Evolutionary conservation across 1,140 invertebrate genomes (phyloP), one percentile per base, ranked within the genome.

Genomic region (Sinonovacula constricta): DNA sequence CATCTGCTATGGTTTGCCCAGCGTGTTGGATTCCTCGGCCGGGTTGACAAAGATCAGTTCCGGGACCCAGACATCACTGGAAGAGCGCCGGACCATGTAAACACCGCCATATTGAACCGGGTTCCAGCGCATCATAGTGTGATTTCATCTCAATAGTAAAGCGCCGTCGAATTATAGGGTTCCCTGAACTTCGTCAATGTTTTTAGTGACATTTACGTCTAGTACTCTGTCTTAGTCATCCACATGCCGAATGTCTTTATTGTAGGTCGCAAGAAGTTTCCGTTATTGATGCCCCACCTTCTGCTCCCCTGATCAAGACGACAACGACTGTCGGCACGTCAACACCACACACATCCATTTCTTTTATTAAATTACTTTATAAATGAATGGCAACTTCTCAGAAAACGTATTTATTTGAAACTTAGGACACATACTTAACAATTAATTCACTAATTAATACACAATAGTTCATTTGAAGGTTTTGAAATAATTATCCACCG

Each of bases 101-200:
- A 75, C 2, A 12, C 51, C 60, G 12, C 62, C 62, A 26, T 75
- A 63, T 26, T 26, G 0, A 10, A 2, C 18, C 22, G 36, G 59
- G 18, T 51, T 31, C 70, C 70, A 74, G 10, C n/a, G 34, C 18
- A 72, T 7, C 31, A 24, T 39, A 12, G 3, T 18, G 28, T 72
- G 56, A 0, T 31, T 24, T 77, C 81, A 79, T 14, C n/a, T 51
- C 3, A 82, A 2, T 2, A 45, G 30, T 2, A 82, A n/a, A 26
- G 39, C 67, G 5, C 45, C 81, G 10, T 60, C 66, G 22, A 57
- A 75, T 4, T 60, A 71, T 18, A 82, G 34, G 28, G 60, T 76
- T 66, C 71, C 57, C 26, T 75, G n/a, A 1, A 79, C 67, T 63
- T 79, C 77, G 26, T 82, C 67, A 31, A 82, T 53, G 28, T 77